A percentile compares a stretch with the other conserved stretches of the same genome.
phyloP scores from a whole-genome alignment of 2,113 vertebrate species.

The Scopus umbretta region DNA sequence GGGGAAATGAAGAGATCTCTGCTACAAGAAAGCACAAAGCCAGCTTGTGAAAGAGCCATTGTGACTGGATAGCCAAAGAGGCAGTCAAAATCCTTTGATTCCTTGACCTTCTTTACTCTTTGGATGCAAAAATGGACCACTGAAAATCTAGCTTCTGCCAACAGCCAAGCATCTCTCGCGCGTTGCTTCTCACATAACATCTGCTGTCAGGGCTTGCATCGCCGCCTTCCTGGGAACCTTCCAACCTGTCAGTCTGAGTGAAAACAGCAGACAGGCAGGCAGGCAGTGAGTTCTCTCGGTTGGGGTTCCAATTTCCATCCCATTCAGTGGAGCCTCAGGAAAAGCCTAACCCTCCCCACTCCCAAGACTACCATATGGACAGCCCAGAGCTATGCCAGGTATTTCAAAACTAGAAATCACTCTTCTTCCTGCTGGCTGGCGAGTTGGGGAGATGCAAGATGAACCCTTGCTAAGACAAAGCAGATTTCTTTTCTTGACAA shows the following conservation, averaged over 20 bases:
- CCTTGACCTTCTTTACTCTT: not conserved
- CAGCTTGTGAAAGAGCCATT: not conserved
- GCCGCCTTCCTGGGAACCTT: constrained; percentile 46
- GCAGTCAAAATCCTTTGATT: not conserved
- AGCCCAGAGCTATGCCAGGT: constrained; percentile 32
- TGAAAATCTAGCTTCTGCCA: constrained; percentile 35
- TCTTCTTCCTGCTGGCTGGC: not conserved
- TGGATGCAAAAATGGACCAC: not conserved
- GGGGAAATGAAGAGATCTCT: not conserved
- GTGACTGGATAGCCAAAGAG: not conserved
- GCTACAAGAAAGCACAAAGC: not conserved
- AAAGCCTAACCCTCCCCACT: not conserved
- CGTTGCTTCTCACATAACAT: constrained; percentile 29
- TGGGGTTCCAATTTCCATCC: constrained; percentile 5
- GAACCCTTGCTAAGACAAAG: not conserved
- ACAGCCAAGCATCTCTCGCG: not conserved
- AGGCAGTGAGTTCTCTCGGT: not conserved
- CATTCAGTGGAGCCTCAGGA: not conserved
- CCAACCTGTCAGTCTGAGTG: constrained; percentile 42
- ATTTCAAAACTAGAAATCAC: not conserved
- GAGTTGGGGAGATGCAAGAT: not conserved
- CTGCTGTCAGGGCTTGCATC: constrained; percentile 41
- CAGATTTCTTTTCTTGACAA: not conserved
- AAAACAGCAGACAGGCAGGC: constrained; percentile 44
- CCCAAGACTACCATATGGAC: constrained; percentile 29